phyloP scores from a whole-genome alignment of 2,113 vertebrate genomes.

The Bostrychus sinensis region DNA sequence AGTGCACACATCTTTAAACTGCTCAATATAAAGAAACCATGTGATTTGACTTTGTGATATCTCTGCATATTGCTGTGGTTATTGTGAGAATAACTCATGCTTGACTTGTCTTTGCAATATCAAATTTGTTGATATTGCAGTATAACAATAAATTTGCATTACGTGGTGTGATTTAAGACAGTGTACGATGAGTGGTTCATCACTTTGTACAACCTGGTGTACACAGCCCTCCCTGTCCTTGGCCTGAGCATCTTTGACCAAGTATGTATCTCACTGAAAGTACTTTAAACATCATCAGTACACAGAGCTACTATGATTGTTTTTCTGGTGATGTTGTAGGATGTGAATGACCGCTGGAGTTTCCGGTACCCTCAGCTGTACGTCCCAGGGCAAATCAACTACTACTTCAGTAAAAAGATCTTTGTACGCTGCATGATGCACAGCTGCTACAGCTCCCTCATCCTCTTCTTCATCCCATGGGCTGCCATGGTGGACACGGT shows the following conservation, averaged over 20 bases:
- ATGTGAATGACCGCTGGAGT: constrained; percentile 93
- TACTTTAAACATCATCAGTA: not conserved
- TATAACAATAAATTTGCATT: not conserved
- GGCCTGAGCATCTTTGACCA: constrained; percentile 94
- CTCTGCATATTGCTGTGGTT: too few relatives aligned
- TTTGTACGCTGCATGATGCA: constrained; percentile 86
- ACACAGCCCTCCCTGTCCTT: constrained; percentile 92
- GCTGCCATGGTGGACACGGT: constrained; percentile 84
- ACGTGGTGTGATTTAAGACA: constrained; percentile 78
- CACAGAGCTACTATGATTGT: not conserved
- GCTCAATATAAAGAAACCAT: too few relatives aligned
- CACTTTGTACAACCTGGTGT: constrained; percentile 91
- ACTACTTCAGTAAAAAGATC: constrained; percentile 88
- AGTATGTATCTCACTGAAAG: constrained; percentile 70
- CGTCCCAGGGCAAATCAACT: constrained; percentile 87
- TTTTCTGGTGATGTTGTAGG: constrained; percentile 73
- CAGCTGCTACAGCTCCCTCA: constrained; percentile 91
- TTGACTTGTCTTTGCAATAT: too few relatives aligned
- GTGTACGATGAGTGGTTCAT: constrained; percentile 97
- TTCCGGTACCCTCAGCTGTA: constrained; percentile 90
- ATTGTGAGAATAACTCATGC: too few relatives aligned
- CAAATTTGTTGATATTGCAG: too few relatives aligned
- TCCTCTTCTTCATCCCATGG: constrained; percentile 93
- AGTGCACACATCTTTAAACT: too few relatives aligned
- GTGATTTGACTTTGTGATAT: too few relatives aligned